These are phyloP conservation scores for Cryptotis parvus DNA, from an alignment of 2,113 vertebrate species.

Conservation along the genomic window DNA sequence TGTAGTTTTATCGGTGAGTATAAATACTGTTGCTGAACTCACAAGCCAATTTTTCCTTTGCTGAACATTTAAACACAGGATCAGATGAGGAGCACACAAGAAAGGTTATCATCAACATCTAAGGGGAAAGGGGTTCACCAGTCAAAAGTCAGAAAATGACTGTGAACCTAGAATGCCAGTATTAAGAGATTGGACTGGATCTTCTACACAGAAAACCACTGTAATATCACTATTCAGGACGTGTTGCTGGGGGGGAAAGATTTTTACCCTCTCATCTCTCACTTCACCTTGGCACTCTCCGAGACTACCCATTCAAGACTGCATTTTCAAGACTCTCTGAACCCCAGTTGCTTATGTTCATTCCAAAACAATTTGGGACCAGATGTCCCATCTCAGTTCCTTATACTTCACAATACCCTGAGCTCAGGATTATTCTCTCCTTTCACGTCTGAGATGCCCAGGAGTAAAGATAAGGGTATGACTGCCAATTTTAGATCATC, in stretches of 20 bases:
- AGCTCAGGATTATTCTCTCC: neutral
- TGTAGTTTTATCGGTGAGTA: neutral
- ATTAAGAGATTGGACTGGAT: rapidly evolving
- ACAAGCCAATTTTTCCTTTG: neutral
- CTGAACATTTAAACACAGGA: neutral
- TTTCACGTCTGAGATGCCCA: neutral
- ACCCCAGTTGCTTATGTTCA: neutral
- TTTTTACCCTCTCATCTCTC: too few species aligned
- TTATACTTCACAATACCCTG: rapidly evolving
- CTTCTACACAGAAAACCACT: neutral
- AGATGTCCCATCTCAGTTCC: neutral
- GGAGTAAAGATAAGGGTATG: too few species aligned
- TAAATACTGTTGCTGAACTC: neutral
- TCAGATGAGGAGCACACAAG: neutral
- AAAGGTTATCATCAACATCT: neutral
- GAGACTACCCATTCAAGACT: rapidly evolving
- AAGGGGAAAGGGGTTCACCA: neutral
- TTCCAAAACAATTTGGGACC: rapidly evolving
- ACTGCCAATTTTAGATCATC: neutral
- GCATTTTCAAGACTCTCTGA: neutral
- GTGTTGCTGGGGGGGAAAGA: neutral
- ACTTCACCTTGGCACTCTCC: rapidly evolving
- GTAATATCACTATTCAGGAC: too few species aligned
- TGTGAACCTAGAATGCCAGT: neutral
- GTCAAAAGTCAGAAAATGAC: neutral